Percentiles rank a stretch among this genome's conserved stretches.
phyloP scores from a whole-genome alignment of 2,888 invertebrate genomes.

The Punctoribates punctum region DNA sequence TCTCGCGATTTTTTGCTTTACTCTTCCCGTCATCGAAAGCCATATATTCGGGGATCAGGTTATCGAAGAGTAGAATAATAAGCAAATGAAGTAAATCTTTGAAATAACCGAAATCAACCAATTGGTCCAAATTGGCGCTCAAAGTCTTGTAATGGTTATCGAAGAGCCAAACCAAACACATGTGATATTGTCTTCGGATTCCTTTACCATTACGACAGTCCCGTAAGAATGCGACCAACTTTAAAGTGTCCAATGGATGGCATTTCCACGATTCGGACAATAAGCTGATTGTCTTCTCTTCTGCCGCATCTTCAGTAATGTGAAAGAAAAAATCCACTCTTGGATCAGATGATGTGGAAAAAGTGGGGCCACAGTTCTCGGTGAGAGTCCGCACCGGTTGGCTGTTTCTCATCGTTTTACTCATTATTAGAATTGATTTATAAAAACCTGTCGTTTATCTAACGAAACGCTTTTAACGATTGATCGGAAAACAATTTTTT shows the following conservation, averaged over 20 bases:
- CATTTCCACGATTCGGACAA: slow-evolving; percentile 29
- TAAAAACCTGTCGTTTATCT: too few relatives aligned
- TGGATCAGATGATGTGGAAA: slow-evolving; percentile 18
- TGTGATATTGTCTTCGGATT: slow-evolving; percentile 33
- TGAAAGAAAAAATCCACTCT: slow-evolving; percentile 38
- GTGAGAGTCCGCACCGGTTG: neutral
- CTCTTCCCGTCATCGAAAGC: neutral
- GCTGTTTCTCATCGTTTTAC: neutral
- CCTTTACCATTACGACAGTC: slow-evolving; percentile 40
- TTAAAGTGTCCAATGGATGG: slow-evolving; percentile 39
- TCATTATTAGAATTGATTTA: too few relatives aligned
- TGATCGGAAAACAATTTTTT: too few relatives aligned
- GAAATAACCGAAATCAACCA: slow-evolving; percentile 33
- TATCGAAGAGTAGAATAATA: slow-evolving; percentile 26
- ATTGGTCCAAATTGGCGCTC: neutral
- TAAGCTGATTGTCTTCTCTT: slow-evolving; percentile 29
- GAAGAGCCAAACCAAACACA: slow-evolving; percentile 33
- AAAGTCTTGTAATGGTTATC: slow-evolving; percentile 28
- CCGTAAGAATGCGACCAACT: slow-evolving; percentile 12
- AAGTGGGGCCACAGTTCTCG: slow-evolving; percentile 35
- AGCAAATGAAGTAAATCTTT: slow-evolving; percentile 38
- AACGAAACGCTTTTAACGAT: too few relatives aligned
- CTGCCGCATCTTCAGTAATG: slow-evolving; percentile 24
- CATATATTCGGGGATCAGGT: slow-evolving; percentile 13
- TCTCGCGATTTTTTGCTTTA: neutral